Base-by-base conservation (phyloP, 2,888 invertebrate genomes). In the Drosophila borborema region DNA sequence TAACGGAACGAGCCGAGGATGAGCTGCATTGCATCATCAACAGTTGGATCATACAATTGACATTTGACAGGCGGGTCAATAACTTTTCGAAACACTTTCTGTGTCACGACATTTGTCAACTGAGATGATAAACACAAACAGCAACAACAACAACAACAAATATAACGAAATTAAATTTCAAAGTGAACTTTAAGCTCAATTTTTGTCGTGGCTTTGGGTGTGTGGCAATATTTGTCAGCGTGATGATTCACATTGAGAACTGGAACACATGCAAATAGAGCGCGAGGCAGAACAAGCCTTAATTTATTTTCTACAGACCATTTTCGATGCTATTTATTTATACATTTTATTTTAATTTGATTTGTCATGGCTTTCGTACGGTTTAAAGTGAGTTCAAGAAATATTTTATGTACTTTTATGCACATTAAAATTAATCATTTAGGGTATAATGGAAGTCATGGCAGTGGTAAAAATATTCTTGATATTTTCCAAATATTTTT, bases 21-120 rank as follows among this genome's bases (percentile, higher is more conserved):
- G 49, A 5, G 43, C 4, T 49, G n/a, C 64, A 72, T 82, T 82
- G 77, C 86, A 63, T 82, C 86, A 85, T 53, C 76, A 14, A 5
- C 46, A 43, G 65, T 46, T 76, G 68, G 68, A 64, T 64, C 51
- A 48, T 51, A 53, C 77, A 80, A 77, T 82, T 82, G 81, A 82
- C 86, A 71, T 59, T 63, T 65, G 68, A 16, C 68, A 34, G 58
- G 64, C 72, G 82, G 86, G 81, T 82, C 81, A 86, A 86, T 81
- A 86, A 83, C 82, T 72, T 83, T 77, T 48, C 23, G 31, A 63
- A 51, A 59, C 56, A 49, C 41, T 53, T 51, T 23, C 51, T 60
- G 76, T 76, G 65, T 59, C 74, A 76, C 77, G 66, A 60, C 55
- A 66, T 75, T 75, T 75, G 40, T 51, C 72, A 76, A 31, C 28